Percentiles rank a stretch among this genome's conserved stretches.
phyloP scores from a whole-genome alignment of 2,888 invertebrate species.

The Emmelina monodactyla region DNA sequence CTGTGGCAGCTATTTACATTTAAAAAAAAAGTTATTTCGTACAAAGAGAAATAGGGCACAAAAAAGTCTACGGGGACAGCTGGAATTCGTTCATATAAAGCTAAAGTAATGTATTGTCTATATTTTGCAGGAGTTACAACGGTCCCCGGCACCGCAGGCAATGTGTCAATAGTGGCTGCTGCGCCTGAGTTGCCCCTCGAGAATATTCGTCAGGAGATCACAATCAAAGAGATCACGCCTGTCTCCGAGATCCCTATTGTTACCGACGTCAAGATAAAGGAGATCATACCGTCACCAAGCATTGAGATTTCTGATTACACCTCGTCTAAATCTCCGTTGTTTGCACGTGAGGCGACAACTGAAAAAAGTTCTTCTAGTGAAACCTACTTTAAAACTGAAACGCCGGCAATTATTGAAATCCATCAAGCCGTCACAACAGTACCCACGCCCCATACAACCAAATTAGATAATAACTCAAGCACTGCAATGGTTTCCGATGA shows the following conservation, averaged over 20 bases:
- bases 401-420: slow-evolving; percentile 29
- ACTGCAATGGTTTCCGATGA: slow-evolving; percentile 24
- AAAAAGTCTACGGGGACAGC: too few species aligned
- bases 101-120: too few species aligned
- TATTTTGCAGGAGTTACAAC: slow-evolving; percentile 44
- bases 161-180: slow-evolving; percentile 1
- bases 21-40: too few species aligned
- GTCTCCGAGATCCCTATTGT: slow-evolving; percentile 54
- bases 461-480: slow-evolving; percentile 17
- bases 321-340: slow-evolving; percentile 49
- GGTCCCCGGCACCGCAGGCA: slow-evolving; percentile 30
- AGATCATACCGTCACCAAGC: slow-evolving; percentile 44
- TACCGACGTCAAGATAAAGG: slow-evolving; percentile 53
- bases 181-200: slow-evolving; percentile 26
- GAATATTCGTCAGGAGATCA: slow-evolving; percentile 43
- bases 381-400: slow-evolving; percentile 23
- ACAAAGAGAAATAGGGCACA: too few species aligned
- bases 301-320: slow-evolving; percentile 46
- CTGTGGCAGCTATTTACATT: too few species aligned
- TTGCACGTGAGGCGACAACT: slow-evolving; percentile 47
- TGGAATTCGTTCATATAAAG: too few species aligned
- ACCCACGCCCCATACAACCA: slow-evolving; percentile 20
- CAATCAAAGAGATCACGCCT: slow-evolving; percentile 70
- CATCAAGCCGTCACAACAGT: slow-evolving; percentile 20
- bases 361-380: slow-evolving; percentile 28